phyloP scores from a whole-genome alignment of 1,140 invertebrate species.

The Scylla paramamosain region DNA sequence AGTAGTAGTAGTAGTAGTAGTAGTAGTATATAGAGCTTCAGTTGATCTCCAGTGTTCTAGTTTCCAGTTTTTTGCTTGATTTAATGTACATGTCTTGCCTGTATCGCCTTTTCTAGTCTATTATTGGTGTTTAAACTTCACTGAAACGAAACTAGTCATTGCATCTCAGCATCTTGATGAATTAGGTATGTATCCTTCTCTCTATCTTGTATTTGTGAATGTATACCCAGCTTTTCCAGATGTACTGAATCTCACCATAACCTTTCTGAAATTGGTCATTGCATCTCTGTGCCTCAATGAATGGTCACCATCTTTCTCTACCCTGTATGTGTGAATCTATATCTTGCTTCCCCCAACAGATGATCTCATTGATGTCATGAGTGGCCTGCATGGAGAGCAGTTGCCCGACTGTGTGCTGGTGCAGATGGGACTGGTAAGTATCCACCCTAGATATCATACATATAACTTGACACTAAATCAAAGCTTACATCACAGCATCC shows the following conservation, averaged over 20 bases:
- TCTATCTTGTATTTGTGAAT: background rate
- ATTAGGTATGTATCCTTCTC: background rate
- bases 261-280: too few species aligned
- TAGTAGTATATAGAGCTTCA: too few species aligned
- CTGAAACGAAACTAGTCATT: background rate
- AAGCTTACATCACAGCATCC: too few species aligned
- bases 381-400: slow-evolving; percentile 40
- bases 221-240: too few species aligned
- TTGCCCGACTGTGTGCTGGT: slow-evolving; percentile 40
- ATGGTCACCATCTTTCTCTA: background rate
- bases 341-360: background rate
- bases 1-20: background rate
- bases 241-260: too few species aligned
- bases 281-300: background rate
- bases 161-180: background rate
- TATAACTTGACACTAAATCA: too few species aligned
- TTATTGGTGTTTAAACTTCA: too few species aligned
- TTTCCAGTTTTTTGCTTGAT: too few species aligned
- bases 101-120: background rate
- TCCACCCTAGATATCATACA: too few species aligned
- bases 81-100: too few species aligned
- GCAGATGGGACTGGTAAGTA: slow-evolving; percentile 50
- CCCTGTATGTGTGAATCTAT: background rate
- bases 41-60: too few species aligned
- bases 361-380: slow-evolving; percentile 48